Percentiles rank a stretch among this genome's conserved stretches.
Evolutionary conservation across 2,797 vertebrate genomes (phyloP).

Genomic region (Sebastes jordani): DNA sequence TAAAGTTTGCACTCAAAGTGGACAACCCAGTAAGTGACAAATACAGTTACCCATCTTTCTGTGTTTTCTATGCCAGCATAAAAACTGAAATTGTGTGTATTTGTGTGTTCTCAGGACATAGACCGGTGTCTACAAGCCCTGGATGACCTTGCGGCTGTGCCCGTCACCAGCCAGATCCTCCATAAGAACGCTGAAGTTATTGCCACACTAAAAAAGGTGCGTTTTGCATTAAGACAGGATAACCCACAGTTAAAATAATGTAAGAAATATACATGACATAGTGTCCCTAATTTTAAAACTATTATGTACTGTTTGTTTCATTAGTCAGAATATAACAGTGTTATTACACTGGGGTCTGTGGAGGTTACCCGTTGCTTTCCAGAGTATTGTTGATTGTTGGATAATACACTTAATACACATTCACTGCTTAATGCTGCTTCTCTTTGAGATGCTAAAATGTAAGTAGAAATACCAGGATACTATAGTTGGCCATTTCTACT

Average conservation of each 20-base stretch:
- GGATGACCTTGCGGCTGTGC: slow-evolving; percentile 90
- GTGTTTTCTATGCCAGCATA: background rate
- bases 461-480: background rate
- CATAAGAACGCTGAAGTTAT: slow-evolving; percentile 97
- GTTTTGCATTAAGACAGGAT: background rate
- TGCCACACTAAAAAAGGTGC: slow-evolving; percentile 95
- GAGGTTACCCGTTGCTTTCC: background rate
- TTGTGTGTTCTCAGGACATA: slow-evolving; percentile 85
- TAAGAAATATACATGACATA: too few species aligned
- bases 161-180: slow-evolving; percentile 95
- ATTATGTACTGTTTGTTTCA: background rate
- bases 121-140: slow-evolving; percentile 92
- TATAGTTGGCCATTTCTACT: background rate
- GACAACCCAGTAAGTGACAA: slow-evolving; percentile 91
- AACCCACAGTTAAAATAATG: background rate
- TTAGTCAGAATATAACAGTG: background rate
- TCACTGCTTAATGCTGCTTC: background rate
- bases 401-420: background rate
- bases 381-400: background rate
- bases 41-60: background rate
- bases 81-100: background rate
- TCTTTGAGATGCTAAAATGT: background rate
- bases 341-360: background rate
- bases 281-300: background rate
- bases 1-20: slow-evolving; percentile 98